Conservation (phyloP, 1,140 invertebrate species). For the Stegodyphus mimosarum region DNA sequence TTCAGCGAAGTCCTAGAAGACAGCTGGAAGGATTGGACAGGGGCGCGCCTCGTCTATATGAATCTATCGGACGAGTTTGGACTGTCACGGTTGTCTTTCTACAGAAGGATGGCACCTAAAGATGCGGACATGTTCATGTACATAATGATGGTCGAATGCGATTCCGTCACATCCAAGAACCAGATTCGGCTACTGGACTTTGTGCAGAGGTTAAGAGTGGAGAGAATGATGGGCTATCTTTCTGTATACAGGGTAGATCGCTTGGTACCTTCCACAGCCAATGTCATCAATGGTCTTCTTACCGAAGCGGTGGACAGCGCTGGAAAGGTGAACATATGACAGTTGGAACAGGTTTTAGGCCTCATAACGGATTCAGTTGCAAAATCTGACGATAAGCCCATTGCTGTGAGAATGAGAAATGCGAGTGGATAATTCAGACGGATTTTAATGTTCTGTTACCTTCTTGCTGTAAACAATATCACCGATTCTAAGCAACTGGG, state of each 20-base stretch:
- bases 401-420: constrained; percentile 23
- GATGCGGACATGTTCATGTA: constrained; percentile 70
- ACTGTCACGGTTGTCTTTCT: constrained; percentile 68
- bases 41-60: constrained; percentile 70
- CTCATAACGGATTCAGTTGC: constrained; percentile 23
- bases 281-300: constrained; percentile 50
- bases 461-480: too few species aligned
- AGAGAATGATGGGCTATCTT: constrained; percentile 68
- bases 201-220: constrained; percentile 68
- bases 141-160: constrained; percentile 69
- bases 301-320: constrained; percentile 15
- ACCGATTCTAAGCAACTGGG: too few species aligned
- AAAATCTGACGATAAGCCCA: neutral
- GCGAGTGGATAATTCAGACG: neutral
- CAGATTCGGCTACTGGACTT: constrained; percentile 67
- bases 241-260: constrained; percentile 68
- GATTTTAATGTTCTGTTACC: too few species aligned
- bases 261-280: constrained; percentile 62
- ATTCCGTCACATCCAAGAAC: constrained; percentile 65
- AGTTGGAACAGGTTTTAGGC: constrained; percentile 39
- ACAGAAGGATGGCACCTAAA: constrained; percentile 66
- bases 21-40: constrained; percentile 72
- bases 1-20: constrained; percentile 67
- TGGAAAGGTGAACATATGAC: constrained; percentile 52
- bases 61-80: constrained; percentile 69